phyloP scores from a whole-genome alignment of 2,797 vertebrate genomes.

The Dromococcyx pavoninus region DNA sequence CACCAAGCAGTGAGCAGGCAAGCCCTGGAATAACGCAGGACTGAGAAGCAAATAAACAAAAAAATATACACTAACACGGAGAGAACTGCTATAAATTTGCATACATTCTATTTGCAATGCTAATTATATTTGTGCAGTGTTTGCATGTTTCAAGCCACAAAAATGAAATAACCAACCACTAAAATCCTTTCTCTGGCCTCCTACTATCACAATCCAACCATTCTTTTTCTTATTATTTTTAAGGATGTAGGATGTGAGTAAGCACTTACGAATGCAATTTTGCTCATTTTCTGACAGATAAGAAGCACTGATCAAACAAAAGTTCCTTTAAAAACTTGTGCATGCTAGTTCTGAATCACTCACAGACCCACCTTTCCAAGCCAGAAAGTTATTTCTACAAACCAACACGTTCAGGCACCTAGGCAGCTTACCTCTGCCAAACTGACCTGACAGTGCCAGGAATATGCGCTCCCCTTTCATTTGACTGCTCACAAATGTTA shows the following conservation, averaged over 20 bases:
- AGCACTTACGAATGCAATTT: slow-evolving; percentile 44
- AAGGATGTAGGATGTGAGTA: slow-evolving; percentile 25
- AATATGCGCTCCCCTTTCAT: slow-evolving; percentile 17
- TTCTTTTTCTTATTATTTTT: slow-evolving; percentile 7
- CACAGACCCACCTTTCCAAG: not conserved
- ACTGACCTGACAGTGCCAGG: not conserved
- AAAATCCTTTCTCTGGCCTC: not conserved
- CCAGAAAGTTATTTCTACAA: slow-evolving; percentile 18
- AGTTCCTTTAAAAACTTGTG: slow-evolving; percentile 20
- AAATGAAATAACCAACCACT: not conserved
- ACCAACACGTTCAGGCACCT: slow-evolving; percentile 15
- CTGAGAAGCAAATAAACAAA: slow-evolving; percentile 21
- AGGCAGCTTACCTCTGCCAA: slow-evolving; percentile 28
- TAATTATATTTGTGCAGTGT: not conserved
- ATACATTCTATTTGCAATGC: not conserved
- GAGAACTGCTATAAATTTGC: not conserved
- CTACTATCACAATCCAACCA: not conserved
- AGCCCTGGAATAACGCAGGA: not conserved
- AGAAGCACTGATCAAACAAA: not conserved
- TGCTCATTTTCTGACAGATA: slow-evolving; percentile 6
- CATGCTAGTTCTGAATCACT: slow-evolving; percentile 6
- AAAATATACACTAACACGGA: not conserved
- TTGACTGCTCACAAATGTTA: slow-evolving; percentile 1
- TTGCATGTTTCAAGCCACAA: not conserved
- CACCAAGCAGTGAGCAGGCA: not conserved